Base-by-base conservation (phyloP, 2,888 invertebrate genomes). In the Hirtodrosophila duncani region DNA sequence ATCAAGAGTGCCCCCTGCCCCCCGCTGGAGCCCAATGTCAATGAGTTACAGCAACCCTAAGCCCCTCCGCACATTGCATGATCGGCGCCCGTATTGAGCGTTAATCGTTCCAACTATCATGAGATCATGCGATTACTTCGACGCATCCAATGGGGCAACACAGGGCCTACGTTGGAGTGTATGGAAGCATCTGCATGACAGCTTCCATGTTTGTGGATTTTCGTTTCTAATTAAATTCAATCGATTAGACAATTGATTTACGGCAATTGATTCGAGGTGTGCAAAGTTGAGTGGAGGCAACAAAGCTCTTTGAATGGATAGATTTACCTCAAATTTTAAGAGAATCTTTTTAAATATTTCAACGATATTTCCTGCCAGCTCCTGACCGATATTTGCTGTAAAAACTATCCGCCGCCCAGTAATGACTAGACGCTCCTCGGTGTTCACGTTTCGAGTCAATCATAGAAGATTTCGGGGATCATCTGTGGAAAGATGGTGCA, bases 211-310 rank as follows among this genome's bases (percentile, higher is more conserved):
- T 65, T 63, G 69, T 55, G 64, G 56, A 4, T 13, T 58, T 58
- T 56, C 20, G 63, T 67, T 78, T 79, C 83, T 84, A 84, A 84
- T 83, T 84, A 83, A 79, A 79, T 83, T 67, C 78, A 79, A 79
- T 80, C 84, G 83, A 84, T 83, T 84, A 82, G 67, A 52, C 71
- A 68, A 67, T 78, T 84, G 84, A 85, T 83, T 84, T 80, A 83
- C 74, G 46, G 60, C 63, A 46, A 13, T 31, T 17, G 2, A 11
- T n/a, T n/a, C n/a, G n/a, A n/a, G n/a, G n/a, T n/a, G n/a, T n/a
- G n/a, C n/a, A n/a, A n/a, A n/a, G n/a, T n/a, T n/a, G n/a, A n/a
- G n/a, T n/a, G n/a, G n/a, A n/a, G n/a, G n/a, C n/a, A n/a, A n/a
- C n/a, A n/a, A n/a, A n/a, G n/a, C n/a, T n/a, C n/a, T n/a, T n/a